These are phyloP conservation scores for Periphyllus acericola DNA, from an alignment of 2,888 invertebrate species.

Conservation along the genomic window DNA sequence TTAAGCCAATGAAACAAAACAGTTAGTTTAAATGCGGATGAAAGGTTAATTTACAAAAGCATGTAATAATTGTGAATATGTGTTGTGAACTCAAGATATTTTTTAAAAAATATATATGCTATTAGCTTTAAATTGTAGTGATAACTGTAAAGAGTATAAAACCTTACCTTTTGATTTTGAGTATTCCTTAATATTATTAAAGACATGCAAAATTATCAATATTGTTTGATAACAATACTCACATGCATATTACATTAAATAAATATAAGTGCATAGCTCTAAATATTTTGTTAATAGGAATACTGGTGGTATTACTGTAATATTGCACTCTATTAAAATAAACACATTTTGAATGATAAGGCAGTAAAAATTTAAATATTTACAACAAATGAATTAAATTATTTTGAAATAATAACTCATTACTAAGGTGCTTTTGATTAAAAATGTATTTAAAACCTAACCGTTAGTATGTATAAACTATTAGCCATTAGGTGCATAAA, in stretches of 20 bases:
- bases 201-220: conserved; percentile 4
- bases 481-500: no score
- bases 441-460: no score
- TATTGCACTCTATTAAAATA: no score
- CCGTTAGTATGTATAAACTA: no score
- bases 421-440: no score
- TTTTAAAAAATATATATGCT: background rate
- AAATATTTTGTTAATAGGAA: background rate
- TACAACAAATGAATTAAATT: no score
- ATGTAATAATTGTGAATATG: background rate
- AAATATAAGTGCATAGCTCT: background rate
- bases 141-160: background rate
- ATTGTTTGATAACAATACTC: background rate
- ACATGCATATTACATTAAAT: conserved; percentile 5
- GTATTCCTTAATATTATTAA: background rate
- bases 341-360: no score
- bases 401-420: no score
- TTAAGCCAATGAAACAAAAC: conserved; percentile 2
- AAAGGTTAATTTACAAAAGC: conserved; percentile 14
- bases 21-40: background rate
- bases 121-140: conserved; percentile 1
- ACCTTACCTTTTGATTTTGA: conserved; percentile 31
- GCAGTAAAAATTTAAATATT: no score
- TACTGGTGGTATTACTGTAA: background rate
- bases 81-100: background rate